Percentiles rank a stretch among this genome's conserved stretches.
Evolutionary conservation across 2,797 vertebrate species (phyloP).

Genomic region (Gadopsis marmoratus): DNA sequence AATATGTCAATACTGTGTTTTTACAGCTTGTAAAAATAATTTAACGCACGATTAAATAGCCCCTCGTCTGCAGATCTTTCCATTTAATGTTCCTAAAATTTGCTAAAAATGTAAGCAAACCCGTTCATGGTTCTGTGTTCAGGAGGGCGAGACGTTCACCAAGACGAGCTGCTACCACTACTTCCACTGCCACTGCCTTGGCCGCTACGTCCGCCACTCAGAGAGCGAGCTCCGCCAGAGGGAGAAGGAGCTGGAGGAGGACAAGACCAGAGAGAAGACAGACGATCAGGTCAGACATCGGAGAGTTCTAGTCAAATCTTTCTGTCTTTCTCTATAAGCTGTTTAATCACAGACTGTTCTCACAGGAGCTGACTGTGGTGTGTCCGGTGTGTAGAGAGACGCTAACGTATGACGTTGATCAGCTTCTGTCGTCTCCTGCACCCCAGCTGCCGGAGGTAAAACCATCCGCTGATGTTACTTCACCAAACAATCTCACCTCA

Average conservation of each 20-base stretch:
- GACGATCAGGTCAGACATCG: constrained; percentile 70
- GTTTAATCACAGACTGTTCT: neutral
- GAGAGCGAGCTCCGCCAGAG: constrained; percentile 89
- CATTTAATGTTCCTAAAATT: no score
- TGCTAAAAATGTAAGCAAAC: neutral
- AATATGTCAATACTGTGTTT: no score
- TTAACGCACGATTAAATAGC: no score
- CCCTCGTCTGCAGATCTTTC: no score
- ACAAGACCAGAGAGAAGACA: constrained; percentile 76
- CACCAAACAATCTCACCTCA: neutral
- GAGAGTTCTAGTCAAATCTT: neutral
- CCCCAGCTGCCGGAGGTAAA: constrained; percentile 90
- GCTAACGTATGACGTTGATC: constrained; percentile 87
- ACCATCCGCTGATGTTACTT: rapidly evolving
- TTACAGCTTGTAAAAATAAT: no score
- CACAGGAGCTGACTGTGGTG: constrained; percentile 88
- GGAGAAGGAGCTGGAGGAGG: constrained; percentile 88
- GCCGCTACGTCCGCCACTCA: constrained; percentile 91
- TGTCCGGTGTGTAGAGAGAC: constrained; percentile 95
- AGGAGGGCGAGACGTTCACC: constrained; percentile 92
- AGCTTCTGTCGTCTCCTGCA: constrained; percentile 87
- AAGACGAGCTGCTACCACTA: constrained; percentile 96
- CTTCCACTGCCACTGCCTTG: constrained; percentile 96
- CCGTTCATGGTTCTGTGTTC: neutral
- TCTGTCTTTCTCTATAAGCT: neutral